Percentiles rank a stretch among this genome's conserved stretches.
Conservation (phyloP, 2,888 invertebrate species). For the Tupiocoris notatus region DNA sequence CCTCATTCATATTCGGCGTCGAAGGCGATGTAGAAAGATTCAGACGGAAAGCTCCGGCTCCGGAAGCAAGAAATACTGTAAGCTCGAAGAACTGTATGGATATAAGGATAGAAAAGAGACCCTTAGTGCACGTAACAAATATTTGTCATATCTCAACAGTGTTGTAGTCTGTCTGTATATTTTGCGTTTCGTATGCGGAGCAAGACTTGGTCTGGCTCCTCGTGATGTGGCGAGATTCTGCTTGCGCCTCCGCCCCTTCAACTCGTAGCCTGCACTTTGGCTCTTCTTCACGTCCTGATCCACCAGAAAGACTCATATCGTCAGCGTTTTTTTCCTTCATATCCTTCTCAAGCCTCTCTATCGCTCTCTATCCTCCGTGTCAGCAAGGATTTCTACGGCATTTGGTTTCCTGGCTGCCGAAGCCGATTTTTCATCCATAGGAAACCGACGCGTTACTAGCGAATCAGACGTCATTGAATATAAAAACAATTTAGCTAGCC, state of each 20-base stretch:
- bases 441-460: too few relatives aligned
- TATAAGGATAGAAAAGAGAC: not conserved
- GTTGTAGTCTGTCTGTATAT: conserved; percentile 6
- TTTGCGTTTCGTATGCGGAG: conserved; percentile 33
- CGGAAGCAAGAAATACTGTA: not conserved
- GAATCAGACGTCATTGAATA: too few relatives aligned
- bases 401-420: too few relatives aligned
- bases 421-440: too few relatives aligned
- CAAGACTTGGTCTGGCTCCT: not conserved
- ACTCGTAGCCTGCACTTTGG: not conserved
- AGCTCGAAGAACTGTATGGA: not conserved
- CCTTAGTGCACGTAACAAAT: conserved; percentile 37
- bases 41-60: too few relatives aligned
- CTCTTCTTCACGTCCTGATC: not conserved
- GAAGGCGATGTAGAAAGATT: not conserved
- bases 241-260: not conserved
- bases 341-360: not conserved
- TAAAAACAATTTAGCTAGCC: too few relatives aligned
- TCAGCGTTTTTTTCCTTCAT: not conserved
- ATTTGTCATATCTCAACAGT: conserved; percentile 36
- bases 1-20: conserved; percentile 30
- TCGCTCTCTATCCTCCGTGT: not conserved
- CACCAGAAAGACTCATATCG: not conserved
- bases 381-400: not conserved
- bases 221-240: not conserved